Base-by-base conservation (phyloP, 2,888 invertebrate genomes). In the Drosophila heteroneura region DNA sequence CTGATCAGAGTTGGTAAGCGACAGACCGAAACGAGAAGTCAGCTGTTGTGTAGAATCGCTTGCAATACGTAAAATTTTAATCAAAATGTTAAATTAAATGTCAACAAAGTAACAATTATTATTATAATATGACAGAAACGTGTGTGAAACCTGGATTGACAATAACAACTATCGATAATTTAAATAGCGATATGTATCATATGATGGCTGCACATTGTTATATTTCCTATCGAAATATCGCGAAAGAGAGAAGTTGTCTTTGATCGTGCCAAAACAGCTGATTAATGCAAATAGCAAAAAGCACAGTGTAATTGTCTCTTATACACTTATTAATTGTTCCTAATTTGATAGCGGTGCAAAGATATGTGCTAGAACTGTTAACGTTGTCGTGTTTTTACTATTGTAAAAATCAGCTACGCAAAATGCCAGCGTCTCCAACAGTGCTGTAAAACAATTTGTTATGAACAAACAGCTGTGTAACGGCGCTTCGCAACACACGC, bases 381-480 rank as follows among this genome's bases (percentile, higher is more conserved):
- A 41, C n/a, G 30, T 19, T 26, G 22, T 28, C 0, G 32, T 41
- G 44, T 9, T 10, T 5, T 0, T 3, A 60, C 14, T 35, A 32
- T 30, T 39, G 41, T 35, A 33, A 28, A 63, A 28, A 49, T 59
- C 51, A 59, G 61, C 83, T 57, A 66, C 68, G 58, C 35, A 70
- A 82, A 78, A 60, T 67, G 52, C 59, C 47, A 32, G 68, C 52
- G 59, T 71, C 30, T 9, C 12, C 2, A 9, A 1, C 7, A 70
- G 85, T 83, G 84, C 3, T 85, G 70, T 12, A 1, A 61, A 74
- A 19, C 4, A 28, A 10, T 14, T 10, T 16, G 2, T 35, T 41
- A 22, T 22, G 0, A 19, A 5, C 3, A 4, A 68, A 49, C 85
- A 83, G 79, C 81, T 83, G 85, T 37, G 37, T 7, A 9, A 1